These are phyloP conservation scores for Murina feae DNA, from an alignment of 2,113 vertebrate genomes.

Conservation along the genomic window DNA sequence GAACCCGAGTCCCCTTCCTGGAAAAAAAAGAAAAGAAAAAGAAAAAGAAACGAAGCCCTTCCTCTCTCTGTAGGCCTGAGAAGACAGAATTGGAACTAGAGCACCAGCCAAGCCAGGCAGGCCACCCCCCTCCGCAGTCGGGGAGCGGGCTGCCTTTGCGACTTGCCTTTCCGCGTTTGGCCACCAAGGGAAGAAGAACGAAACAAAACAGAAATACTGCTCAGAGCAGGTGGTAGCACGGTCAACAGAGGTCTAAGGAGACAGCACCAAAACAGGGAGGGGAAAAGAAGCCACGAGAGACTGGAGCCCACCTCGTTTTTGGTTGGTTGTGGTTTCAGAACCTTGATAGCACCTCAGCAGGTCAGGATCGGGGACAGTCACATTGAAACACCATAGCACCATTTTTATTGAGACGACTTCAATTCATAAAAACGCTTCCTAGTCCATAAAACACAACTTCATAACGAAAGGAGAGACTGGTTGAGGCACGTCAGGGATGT, in stretches of 20 bases:
- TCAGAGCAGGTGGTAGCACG: constrained; percentile 50
- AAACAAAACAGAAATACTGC: constrained; percentile 30
- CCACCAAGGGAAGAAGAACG: constrained; percentile 38
- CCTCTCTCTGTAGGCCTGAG: constrained; percentile 23
- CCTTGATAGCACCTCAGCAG: constrained; percentile 81
- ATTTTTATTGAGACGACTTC: constrained; percentile 80
- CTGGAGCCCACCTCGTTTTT: constrained; percentile 72
- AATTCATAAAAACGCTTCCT: constrained; percentile 81
- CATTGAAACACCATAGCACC: constrained; percentile 85
- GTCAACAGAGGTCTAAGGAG: constrained; percentile 63
- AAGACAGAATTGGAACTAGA: neutral
- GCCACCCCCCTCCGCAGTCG: neutral
- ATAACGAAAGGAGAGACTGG: constrained; percentile 77
- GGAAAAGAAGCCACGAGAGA: constrained; percentile 36
- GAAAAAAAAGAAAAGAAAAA: neutral
- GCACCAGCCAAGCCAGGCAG: neutral
- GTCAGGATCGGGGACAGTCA: constrained; percentile 81
- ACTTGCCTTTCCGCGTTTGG: constrained; percentile 23
- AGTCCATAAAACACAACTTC: constrained; percentile 78
- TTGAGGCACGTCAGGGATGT: constrained; percentile 78
- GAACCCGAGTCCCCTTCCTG: neutral
- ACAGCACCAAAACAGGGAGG: constrained; percentile 63
- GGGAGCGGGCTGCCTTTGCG: neutral
- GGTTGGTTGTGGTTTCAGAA: constrained; percentile 74
- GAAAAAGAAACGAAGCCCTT: neutral